Evolutionary conservation across 2,797 vertebrate species (phyloP), one percentile per base, ranked within the genome.

Genomic region (Helostoma temminkii): DNA sequence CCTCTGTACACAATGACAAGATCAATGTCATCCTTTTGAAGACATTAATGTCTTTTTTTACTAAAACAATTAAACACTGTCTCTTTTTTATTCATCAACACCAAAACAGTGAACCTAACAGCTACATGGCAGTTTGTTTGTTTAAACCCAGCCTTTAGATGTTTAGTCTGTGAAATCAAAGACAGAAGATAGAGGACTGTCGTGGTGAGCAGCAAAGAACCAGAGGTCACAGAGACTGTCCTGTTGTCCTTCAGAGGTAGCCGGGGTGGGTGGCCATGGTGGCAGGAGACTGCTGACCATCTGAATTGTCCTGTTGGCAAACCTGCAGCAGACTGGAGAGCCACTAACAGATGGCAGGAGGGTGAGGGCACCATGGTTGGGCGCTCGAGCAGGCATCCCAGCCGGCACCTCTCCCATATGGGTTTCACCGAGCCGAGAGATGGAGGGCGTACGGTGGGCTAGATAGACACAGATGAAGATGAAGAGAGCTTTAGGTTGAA

Each of bases 331-430:
- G 90, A 85, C 87, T 78, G 91, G 84, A 82, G 89, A 85, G 93
- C 77, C 86, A 81, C 82, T 65, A 74, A 93, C 94, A 95, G 94
- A 95, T 95, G 94, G 94, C 83, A 53, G 86, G 88, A 91, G 93
- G 90, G 90, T 87, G 87, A 93, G 93, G 93, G 92, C 93, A 86
- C 91, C 69, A 81, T 89, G 87, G 92, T 92, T 91, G 91, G 91
- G 89, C 92, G 84, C 86, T 78, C 66, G 88, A 93, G 87, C 86
- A 89, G 92, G 88, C 92, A 82, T 91, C 92, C 91, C 92, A 91
- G 91, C 92, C 91, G 87, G 90, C 90, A 90, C 77, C 89, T 78
- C 88, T 94, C 93, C 93, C 93, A 94, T 94, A 94, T 94, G 94
- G 89, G 90, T 92, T 86, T 66, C 86, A 84, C 85, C 75, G 28